Evolutionary conservation across 2,797 vertebrate species (phyloP), one percentile per base, ranked within the genome.

Genomic region (Chiroxiphia lanceolata): DNA sequence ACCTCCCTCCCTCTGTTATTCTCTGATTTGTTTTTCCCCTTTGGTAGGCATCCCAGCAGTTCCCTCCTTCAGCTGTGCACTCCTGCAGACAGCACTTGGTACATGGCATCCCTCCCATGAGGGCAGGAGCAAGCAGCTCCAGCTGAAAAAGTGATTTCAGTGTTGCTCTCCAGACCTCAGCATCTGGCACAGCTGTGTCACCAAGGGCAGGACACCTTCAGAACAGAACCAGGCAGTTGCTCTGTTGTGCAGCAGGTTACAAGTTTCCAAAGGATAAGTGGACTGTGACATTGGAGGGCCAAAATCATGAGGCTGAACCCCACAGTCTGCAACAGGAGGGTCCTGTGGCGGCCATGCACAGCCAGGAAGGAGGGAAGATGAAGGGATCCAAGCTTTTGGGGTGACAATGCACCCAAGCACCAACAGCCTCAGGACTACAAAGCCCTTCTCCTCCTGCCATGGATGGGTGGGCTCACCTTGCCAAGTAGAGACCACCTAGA

Each of bases 141-240:
- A 40, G 59, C 78, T 79, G 71, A 74, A 94, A 53, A 4, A 10
- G 36, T 4, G 36, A 54, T 59, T 76, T 57, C 50, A 31, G 48
- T 26, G 45, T 51, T 75, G 31, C 64, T 92, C 48, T 68, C 63
- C 72, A 70, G 56, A 69, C 36, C 60, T 68, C 3, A 1, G 48
- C 72, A 65, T 48, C 65, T 42, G 76, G 56, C 44, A 67, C 1
- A 1, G 75, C 75, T 47, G 19, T 6, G 2, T 57, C 0, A 0
- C 59, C 80, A 48, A 69, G 59, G 81, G 70, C 81, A 84, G 40
- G 67, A 23, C 14, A 13, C 68, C 70, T 89, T 76, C 78, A 59
- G 64, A 18, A 18, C 34, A 57, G 65, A 83, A 42, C 36, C 42
- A 25, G 44, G 47, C 3, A 0, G 22, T 38, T 38, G 27, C 33